Evolutionary conservation across 2,113 vertebrate genomes (phyloP), one percentile per base, ranked within the genome.

Genomic region (Gobiocypris rarus): DNA sequence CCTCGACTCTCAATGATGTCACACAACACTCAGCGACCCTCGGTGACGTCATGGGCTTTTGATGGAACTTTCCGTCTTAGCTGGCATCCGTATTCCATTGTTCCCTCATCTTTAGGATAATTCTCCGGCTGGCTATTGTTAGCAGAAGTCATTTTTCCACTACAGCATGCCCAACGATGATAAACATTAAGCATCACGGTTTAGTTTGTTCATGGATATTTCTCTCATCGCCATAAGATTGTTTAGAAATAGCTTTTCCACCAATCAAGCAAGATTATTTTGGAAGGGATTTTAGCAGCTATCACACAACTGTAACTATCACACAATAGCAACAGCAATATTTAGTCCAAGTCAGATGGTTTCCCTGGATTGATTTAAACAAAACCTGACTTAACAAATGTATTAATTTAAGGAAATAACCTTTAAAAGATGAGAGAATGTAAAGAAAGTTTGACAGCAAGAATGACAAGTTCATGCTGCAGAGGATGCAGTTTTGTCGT

Each of bases 1-100:
- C 61, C 19, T n/a, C 17, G 38, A 87, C 75, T 80, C 81, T 69
- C 59, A 59, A 81, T 93, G 89, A 92, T 91, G 87, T 92, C 91
- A 92, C 76, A 48, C 19, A 83, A 71, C 76, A 67, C 83, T 86
- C 81, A 28, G n/a, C 7, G 34, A 84, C 71, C 80, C 83, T 81
- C 69, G 38, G 67, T 92, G 88, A 91, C 88, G 88, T 90, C 91
- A 91, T 74, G 50, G 67, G 43, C 56, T 82, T 91, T 91, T 90
- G 82, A 90, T 86, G 83, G 74, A 80, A 50, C 28, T 85, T 70
- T 59, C n/a, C 78, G 85, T 84, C 75, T 78, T 19, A 15, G 31
- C 52, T 10, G n/a, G 9, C 45, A 76, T 41, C 19, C 56, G 34
- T 82, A 24, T 41, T 17, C 22, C 2, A 73, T 54, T 86, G 76